Evolutionary conservation across 2,888 invertebrate species (phyloP).

Genomic region (Diploptera punctata): DNA sequence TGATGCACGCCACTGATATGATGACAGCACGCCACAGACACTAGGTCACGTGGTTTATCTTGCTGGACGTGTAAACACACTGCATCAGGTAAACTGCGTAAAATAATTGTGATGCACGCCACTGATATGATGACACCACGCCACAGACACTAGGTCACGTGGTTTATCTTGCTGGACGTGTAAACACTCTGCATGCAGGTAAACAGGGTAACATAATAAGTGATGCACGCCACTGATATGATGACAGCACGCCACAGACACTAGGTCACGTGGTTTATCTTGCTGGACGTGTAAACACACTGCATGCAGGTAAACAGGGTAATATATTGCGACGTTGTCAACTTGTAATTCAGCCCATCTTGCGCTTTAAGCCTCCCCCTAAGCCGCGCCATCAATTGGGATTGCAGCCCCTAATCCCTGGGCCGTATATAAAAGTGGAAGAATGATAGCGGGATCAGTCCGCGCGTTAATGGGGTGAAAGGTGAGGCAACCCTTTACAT

Average conservation of each 20-base stretch:
- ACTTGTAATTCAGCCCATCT: constrained; percentile 25
- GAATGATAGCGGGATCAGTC: constrained; percentile 5
- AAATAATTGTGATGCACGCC: no score
- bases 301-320: constrained; percentile 15
- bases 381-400: constrained; percentile 37
- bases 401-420: constrained; percentile 31
- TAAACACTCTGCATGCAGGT: no score
- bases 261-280: constrained; percentile 6
- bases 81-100: no score
- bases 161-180: constrained; percentile 5
- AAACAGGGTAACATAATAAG: no score
- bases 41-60: constrained; percentile 6
- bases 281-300: background rate
- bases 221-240: background rate
- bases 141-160: background rate
- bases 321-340: constrained; percentile 37
- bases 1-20: no score
- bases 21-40: background rate
- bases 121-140: background rate
- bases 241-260: background rate
- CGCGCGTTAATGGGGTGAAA: constrained; percentile 22
- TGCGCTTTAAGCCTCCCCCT: constrained; percentile 31
- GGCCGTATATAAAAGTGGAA: constrained; percentile 27
- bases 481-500: background rate
- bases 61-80: no score